These are phyloP conservation scores for Gisinianus flammeolus DNA, from an alignment of 2,888 invertebrate species.

Conservation along the genomic window DNA sequence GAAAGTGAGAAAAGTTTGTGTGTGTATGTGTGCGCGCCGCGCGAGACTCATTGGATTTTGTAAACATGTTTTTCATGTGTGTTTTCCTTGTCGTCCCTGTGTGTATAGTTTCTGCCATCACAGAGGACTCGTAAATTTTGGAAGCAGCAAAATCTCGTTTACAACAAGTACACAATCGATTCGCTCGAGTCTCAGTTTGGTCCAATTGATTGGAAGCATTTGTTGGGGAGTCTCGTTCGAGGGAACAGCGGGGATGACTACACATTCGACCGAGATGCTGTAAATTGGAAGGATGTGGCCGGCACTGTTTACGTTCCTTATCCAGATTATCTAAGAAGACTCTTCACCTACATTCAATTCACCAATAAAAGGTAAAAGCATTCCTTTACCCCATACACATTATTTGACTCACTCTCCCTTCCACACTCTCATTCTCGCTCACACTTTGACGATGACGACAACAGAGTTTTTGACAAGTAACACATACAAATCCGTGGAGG, in stretches of 20 bases:
- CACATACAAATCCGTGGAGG: no score
- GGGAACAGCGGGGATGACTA: constrained; percentile 19
- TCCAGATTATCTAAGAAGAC: constrained; percentile 60
- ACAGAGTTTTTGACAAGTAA: no score
- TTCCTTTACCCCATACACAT: background rate
- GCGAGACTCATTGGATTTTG: constrained; percentile 7
- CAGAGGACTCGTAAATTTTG: constrained; percentile 56
- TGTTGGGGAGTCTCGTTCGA: constrained; percentile 42
- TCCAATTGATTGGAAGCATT: constrained; percentile 60
- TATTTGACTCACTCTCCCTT: background rate
- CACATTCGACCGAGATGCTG: constrained; percentile 29
- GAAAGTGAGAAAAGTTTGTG: no score
- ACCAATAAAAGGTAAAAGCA: constrained; percentile 54
- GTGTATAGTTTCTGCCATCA: constrained; percentile 52
- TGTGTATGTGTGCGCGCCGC: no score
- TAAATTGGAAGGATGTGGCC: constrained; percentile 50
- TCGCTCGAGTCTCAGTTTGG: constrained; percentile 63
- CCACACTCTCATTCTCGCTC: no score
- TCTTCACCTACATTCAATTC: constrained; percentile 58
- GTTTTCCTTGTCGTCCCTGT: background rate
- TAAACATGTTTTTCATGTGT: background rate
- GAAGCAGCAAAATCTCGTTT: constrained; percentile 61
- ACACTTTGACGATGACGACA: no score
- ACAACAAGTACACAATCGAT: constrained; percentile 62
- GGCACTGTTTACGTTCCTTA: constrained; percentile 60